phyloP scores from a whole-genome alignment of 2,113 vertebrate species.

The Platysteira castanea region DNA sequence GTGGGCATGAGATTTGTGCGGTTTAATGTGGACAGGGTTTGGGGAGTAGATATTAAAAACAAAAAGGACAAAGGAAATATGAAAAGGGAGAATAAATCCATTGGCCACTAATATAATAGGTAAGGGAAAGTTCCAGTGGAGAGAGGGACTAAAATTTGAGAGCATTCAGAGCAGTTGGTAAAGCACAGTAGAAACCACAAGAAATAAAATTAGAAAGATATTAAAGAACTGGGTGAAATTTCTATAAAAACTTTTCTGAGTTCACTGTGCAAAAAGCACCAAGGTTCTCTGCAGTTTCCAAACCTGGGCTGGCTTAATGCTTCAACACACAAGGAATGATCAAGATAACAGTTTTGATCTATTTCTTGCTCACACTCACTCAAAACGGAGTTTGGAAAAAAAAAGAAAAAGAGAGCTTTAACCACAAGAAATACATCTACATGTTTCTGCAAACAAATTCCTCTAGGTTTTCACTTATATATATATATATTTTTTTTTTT shows the following conservation, averaged over 20 bases:
- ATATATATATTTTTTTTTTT: no score
- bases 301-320: neutral
- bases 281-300: neutral
- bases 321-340: neutral
- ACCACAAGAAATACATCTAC: fast-evolving
- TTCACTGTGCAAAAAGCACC: neutral
- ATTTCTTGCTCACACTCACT: neutral
- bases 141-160: neutral
- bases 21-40: neutral
- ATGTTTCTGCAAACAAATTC: neutral
- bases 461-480: fast-evolving
- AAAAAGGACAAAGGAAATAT: neutral
- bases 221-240: neutral
- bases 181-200: neutral
- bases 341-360: neutral
- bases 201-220: neutral
- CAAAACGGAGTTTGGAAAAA: neutral
- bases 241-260: neutral
- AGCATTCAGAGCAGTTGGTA: neutral
- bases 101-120: neutral
- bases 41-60: neutral
- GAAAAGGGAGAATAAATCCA: neutral
- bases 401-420: neutral
- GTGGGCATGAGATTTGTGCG: neutral
- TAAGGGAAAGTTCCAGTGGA: neutral